phyloP scores from a whole-genome alignment of 1,140 invertebrate species.

The Nomia melanderi region DNA sequence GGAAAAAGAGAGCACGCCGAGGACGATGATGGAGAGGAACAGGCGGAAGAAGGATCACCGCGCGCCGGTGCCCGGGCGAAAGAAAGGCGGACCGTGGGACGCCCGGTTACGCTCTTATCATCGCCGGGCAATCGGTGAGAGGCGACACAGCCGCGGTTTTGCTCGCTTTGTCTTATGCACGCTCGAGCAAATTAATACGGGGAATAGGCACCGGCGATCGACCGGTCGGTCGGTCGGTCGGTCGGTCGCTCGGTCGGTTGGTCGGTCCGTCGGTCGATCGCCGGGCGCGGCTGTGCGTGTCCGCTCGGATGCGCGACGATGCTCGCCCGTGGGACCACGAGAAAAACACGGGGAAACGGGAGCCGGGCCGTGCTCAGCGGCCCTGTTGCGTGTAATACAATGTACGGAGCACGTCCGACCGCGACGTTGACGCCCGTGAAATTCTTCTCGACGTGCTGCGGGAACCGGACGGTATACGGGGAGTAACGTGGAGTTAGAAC shows the following conservation, averaged over 20 bases:
- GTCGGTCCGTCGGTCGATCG: too few species aligned
- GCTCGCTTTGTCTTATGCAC: slow-evolving; percentile 57
- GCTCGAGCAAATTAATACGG: slow-evolving; percentile 66
- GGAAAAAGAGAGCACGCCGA: slow-evolving; percentile 22
- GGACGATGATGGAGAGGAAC: slow-evolving; percentile 45
- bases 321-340: slow-evolving; percentile 23
- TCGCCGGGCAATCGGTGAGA: slow-evolving; percentile 50
- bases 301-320: slow-evolving; percentile 38
- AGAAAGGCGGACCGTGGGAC: slow-evolving; percentile 46
- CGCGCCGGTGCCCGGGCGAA: not conserved
- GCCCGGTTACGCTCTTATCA: slow-evolving; percentile 52
- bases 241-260: too few species aligned
- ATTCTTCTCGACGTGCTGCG: not conserved
- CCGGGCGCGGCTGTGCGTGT: slow-evolving; percentile 63
- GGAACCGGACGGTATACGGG: too few species aligned
- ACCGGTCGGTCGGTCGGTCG: too few species aligned
- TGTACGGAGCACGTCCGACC: not conserved
- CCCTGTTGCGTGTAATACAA: not conserved
- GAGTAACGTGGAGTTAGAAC: too few species aligned
- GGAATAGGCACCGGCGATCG: slow-evolving; percentile 34
- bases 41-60: slow-evolving; percentile 41
- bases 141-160: slow-evolving; percentile 53
- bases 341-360: slow-evolving; percentile 5
- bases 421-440: not conserved
- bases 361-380: not conserved